These are phyloP conservation scores for Haemorhous mexicanus DNA, from an alignment of 2,113 vertebrate genomes.

Conservation along the genomic window DNA sequence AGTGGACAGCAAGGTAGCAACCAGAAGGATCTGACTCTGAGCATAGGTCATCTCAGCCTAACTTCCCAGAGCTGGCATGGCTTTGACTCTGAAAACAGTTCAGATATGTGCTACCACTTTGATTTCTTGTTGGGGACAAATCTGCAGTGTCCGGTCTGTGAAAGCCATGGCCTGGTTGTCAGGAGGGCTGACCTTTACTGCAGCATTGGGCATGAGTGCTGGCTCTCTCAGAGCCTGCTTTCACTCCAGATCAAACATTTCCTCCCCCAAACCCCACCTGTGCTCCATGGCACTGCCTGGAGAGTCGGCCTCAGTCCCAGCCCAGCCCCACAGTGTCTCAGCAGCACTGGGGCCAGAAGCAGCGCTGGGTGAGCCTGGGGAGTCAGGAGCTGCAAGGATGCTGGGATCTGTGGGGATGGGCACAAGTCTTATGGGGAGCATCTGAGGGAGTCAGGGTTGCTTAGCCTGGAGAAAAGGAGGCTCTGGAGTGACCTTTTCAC, in stretches of 20 bases:
- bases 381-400: neutral
- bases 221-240: neutral
- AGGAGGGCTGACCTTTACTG: neutral
- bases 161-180: neutral
- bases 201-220: fast-evolving
- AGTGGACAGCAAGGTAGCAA: neutral
- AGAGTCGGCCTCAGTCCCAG: neutral
- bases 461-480: neutral
- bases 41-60: neutral
- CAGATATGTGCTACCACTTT: too few relatives aligned
- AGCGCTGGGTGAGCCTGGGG: neutral
- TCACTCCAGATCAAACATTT: neutral
- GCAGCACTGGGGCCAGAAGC: neutral
- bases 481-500: neutral
- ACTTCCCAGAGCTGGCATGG: neutral
- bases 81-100: too few relatives aligned
- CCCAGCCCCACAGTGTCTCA: neutral
- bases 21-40: neutral
- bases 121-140: too few relatives aligned
- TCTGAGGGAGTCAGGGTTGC: neutral
- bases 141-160: neutral
- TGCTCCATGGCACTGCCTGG: neutral
- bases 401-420: neutral
- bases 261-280: neutral
- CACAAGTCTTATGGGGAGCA: neutral